Conservation (phyloP, 2,797 vertebrate genomes). For the Halcyon chelicuti region DNA sequence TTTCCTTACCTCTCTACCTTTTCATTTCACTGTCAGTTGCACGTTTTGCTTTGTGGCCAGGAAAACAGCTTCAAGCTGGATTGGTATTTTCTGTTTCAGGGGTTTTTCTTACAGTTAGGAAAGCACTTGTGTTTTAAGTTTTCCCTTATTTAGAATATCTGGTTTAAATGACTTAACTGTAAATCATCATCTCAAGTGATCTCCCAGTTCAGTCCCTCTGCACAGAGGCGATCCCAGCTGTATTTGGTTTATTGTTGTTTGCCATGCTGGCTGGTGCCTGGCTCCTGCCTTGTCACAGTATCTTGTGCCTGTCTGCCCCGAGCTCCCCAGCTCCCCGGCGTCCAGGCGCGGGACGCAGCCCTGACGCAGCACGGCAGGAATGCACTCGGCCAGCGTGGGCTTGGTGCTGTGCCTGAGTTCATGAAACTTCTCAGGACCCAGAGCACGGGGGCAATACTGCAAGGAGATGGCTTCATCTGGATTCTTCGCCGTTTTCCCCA, state of each 20-base stretch:
- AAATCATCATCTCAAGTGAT: neutral
- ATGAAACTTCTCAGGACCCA: neutral
- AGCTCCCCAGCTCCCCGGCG: neutral
- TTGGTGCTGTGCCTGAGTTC: neutral
- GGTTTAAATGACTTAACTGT: neutral
- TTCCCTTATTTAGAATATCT: neutral
- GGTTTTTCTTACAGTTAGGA: neutral
- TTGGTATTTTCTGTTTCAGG: neutral
- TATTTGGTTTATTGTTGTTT: neutral
- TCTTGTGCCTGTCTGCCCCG: neutral
- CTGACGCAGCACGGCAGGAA: neutral
- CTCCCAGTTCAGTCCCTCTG: neutral
- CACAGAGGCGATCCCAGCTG: neutral
- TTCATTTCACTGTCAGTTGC: slow-evolving; percentile 16
- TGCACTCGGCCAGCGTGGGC: neutral
- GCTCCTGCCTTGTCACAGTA: neutral
- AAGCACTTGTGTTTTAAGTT: neutral
- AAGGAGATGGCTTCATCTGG: neutral
- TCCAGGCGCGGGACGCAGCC: neutral
- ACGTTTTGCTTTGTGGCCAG: neutral
- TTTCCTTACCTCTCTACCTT: slow-evolving; percentile 12
- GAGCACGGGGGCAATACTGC: neutral
- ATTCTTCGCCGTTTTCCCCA: neutral
- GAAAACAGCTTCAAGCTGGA: neutral
- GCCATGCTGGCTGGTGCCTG: neutral